These are phyloP conservation scores for Plutomurus gul DNA, from an alignment of 1,140 invertebrate species.

Conservation along the genomic window DNA sequence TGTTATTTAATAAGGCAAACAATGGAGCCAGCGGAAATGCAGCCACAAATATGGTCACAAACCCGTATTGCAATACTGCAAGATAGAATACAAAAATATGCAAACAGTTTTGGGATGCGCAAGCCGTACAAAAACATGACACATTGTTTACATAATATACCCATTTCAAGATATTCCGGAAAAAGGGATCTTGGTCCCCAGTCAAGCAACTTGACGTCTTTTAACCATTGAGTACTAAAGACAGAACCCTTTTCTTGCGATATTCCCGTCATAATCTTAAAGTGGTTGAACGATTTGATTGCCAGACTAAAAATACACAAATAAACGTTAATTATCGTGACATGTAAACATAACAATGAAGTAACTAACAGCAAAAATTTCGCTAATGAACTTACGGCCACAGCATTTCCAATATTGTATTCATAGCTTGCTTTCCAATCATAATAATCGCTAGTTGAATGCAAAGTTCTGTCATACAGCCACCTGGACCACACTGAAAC, in stretches of 20 bases:
- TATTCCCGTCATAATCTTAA: slow-evolving; percentile 64
- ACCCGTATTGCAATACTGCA: slow-evolving; percentile 62
- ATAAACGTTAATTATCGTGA: background rate
- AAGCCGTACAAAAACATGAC: background rate
- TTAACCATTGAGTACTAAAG: slow-evolving; percentile 75
- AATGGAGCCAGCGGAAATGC: slow-evolving; percentile 87
- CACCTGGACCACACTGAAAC: slow-evolving; percentile 67
- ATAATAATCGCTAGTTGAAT: slow-evolving; percentile 73
- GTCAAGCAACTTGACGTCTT: slow-evolving; percentile 86
- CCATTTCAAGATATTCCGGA: slow-evolving; percentile 62
- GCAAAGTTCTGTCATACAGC: slow-evolving; percentile 69
- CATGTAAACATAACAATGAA: background rate
- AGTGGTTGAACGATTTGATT: slow-evolving; percentile 73
- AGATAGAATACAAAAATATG: background rate
- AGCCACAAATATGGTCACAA: slow-evolving; percentile 87
- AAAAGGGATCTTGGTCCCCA: slow-evolving; percentile 76
- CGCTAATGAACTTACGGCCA: slow-evolving; percentile 62
- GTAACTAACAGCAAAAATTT: background rate
- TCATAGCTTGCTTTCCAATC: slow-evolving; percentile 72
- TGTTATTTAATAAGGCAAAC: slow-evolving; percentile 85
- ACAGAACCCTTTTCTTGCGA: slow-evolving; percentile 56
- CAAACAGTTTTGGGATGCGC: background rate
- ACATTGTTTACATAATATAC: slow-evolving; percentile 27
- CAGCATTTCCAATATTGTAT: slow-evolving; percentile 65
- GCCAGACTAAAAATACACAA: slow-evolving; percentile 61